These are phyloP conservation scores for Nemoura dubitans DNA, from an alignment of 2,888 invertebrate genomes.

Conservation along the genomic window DNA sequence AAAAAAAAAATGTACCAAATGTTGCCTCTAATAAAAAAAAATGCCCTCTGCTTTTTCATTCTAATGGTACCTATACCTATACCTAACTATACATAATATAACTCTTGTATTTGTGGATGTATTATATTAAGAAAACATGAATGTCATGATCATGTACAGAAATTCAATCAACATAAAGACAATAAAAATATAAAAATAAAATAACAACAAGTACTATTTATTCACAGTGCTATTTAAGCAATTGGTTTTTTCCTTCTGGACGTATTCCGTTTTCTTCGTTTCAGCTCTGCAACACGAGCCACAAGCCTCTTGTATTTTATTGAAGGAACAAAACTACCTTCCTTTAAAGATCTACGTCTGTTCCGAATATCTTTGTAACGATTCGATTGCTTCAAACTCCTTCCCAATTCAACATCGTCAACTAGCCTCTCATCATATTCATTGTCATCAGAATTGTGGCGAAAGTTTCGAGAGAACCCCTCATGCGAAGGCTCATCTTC, in stretches of 20 bases:
- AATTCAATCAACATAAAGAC: background rate
- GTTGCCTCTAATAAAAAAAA: background rate
- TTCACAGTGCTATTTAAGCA: background rate
- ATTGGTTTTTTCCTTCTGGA: background rate
- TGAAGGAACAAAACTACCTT: background rate
- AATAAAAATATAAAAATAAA: background rate
- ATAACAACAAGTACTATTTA: background rate
- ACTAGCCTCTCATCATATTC: too few species aligned
- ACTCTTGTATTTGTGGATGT: background rate
- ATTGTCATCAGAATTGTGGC: too few species aligned
- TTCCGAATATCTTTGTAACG: background rate
- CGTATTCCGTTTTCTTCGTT: background rate
- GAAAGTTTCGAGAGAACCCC: background rate
- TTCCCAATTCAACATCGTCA: background rate
- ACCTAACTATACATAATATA: background rate
- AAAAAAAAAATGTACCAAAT: too few species aligned
- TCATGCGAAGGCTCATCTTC: background rate
- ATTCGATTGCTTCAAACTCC: background rate
- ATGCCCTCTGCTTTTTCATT: too few species aligned
- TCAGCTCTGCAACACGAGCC: background rate
- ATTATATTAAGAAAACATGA: background rate
- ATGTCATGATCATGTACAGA: background rate
- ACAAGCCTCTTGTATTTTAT: constrained; percentile 3
- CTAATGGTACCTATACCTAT: too few species aligned
- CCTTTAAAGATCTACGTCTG: background rate